These are phyloP conservation scores for Galerucella calmariensis DNA, from an alignment of 2,888 invertebrate species.

Conservation along the genomic window DNA sequence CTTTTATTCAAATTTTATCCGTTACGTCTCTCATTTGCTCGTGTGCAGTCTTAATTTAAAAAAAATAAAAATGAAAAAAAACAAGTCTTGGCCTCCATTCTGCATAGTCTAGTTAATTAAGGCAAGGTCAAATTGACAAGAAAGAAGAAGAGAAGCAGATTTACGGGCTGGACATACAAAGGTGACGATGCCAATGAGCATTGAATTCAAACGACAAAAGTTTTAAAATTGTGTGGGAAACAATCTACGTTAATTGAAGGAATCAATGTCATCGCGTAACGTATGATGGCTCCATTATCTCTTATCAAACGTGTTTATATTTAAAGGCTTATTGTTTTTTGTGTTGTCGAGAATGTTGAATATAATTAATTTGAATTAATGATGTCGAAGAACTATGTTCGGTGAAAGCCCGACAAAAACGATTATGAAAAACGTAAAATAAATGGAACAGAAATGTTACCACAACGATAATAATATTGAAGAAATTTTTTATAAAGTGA, in stretches of 20 bases:
- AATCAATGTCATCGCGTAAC: slow-evolving; percentile 27
- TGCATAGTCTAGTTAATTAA: slow-evolving; percentile 41
- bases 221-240: slow-evolving; percentile 33
- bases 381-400: background rate
- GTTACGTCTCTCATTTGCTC: background rate
- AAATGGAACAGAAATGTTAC: too few relatives aligned
- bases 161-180: slow-evolving; percentile 35
- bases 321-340: slow-evolving; percentile 10
- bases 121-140: slow-evolving; percentile 36
- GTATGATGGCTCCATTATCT: slow-evolving; percentile 20
- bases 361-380: slow-evolving; percentile 17
- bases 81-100: slow-evolving; percentile 6
- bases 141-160: slow-evolving; percentile 23
- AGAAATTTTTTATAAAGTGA: too few relatives aligned
- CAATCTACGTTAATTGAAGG: slow-evolving; percentile 31
- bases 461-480: too few relatives aligned
- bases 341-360: slow-evolving; percentile 13
- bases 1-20: too few relatives aligned
- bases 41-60: background rate
- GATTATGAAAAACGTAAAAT: background rate
- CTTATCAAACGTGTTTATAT: slow-evolving; percentile 13
- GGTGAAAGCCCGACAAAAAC: background rate
- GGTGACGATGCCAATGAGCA: slow-evolving; percentile 25
- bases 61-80: background rate
- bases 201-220: slow-evolving; percentile 15